A percentile compares a stretch with the other conserved stretches of the same genome.
These are phyloP conservation scores for Oryzias melastigma DNA, from an alignment of 2,113 vertebrate genomes.

Conservation along the genomic window DNA sequence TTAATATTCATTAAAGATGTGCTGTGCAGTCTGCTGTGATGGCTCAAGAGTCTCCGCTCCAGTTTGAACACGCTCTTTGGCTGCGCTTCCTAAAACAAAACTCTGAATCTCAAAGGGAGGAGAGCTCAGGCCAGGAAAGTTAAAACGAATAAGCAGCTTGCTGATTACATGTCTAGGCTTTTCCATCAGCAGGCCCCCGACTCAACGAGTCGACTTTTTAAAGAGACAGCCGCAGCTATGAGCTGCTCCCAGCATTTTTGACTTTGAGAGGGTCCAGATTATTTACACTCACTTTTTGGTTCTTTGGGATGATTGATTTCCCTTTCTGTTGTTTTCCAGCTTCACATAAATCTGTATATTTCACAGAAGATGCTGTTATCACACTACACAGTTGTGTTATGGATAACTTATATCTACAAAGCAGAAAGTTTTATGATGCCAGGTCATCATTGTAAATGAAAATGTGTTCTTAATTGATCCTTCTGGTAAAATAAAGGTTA, in stretches of 20 bases:
- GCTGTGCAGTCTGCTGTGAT: slow-evolving; percentile 8
- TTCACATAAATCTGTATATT: too few relatives aligned
- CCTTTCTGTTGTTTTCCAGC: slow-evolving; percentile 1
- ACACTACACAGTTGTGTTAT: too few relatives aligned
- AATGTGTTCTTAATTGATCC: too few relatives aligned
- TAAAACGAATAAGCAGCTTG: slow-evolving; percentile 58
- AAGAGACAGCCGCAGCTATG: slow-evolving; percentile 44
- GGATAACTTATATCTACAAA: too few relatives aligned
- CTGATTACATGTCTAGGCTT: slow-evolving; percentile 63
- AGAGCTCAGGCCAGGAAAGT: slow-evolving; percentile 55
- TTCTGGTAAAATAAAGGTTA: too few relatives aligned
- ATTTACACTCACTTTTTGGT: slow-evolving; percentile 6
- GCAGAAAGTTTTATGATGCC: too few relatives aligned
- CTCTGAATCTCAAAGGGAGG: slow-evolving; percentile 22
- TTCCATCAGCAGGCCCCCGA: slow-evolving; percentile 42
- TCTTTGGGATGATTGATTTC: slow-evolving; percentile 9
- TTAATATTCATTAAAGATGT: slow-evolving; percentile 20
- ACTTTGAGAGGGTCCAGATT: slow-evolving; percentile 23
- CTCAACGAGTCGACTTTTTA: slow-evolving; percentile 24
- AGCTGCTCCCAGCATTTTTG: slow-evolving; percentile 25
- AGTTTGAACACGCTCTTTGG: slow-evolving; percentile 56
- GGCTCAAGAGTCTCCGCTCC: slow-evolving; percentile 28
- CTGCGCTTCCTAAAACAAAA: slow-evolving; percentile 49
- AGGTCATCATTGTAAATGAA: too few relatives aligned
- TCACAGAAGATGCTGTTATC: too few relatives aligned